Evolutionary conservation across 2,113 vertebrate genomes (phyloP), one percentile per base, ranked within the genome.

Genomic region (Bettongia penicillata): DNA sequence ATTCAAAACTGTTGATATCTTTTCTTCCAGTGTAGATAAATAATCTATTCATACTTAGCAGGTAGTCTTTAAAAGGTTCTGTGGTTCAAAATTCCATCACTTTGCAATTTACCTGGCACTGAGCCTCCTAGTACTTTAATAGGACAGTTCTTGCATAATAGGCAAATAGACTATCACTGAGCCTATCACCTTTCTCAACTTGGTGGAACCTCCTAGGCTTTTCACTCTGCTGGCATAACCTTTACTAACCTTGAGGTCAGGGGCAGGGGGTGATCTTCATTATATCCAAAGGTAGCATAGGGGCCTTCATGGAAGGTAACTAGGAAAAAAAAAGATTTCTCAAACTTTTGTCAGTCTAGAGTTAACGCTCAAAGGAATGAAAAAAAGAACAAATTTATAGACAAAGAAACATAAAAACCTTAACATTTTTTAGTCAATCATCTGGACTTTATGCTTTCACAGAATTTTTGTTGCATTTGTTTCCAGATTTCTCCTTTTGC

Each of bases 381-480:
- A 19, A n/a, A 77, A 91, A 28, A 52, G 95, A 92, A 77, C 77
- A 91, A 91, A 84, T 90, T 96, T 89, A 90, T 90, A 51, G 3
- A 53, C 25, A 10, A 94, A 53, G 22, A 61, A 93, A 55, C 49
- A 90, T 12, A n/a, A 10, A 61, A 37, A n/a, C 43, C 43, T 53
- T 8, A 90, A 2, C 57, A 24, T 7, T 95, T 7, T 95, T 43
- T 49, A 92, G 5, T 53, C 51, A 37, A 93, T 92, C 89, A 51
- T 1, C 84, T 19, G 43, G 11, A 28, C 3, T 90, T 95, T 93
- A 91, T 31, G 6, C n/a, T 94, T 2, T 47, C 24, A 47, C 16
- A 37, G 0, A 77, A 47, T 93, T 77, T 91, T 3, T 93, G 2
- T 50, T 53, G 48, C 53, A 96, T 37, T 94, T 11, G 22, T 19